phyloP scores from a whole-genome alignment of 2,888 invertebrate species.

The Laothoe populi region DNA sequence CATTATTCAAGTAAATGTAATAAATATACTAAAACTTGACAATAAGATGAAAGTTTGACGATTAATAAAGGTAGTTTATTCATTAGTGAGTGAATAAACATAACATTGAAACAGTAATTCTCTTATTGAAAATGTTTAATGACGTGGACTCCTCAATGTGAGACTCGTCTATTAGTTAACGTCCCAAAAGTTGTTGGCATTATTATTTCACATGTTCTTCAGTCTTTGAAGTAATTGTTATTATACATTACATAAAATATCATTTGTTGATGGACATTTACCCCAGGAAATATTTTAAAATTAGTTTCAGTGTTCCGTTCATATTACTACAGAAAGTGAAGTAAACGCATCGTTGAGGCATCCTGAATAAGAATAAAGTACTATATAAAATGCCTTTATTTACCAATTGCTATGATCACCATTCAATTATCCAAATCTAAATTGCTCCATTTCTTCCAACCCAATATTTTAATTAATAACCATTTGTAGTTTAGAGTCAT shows the following conservation, averaged over 20 bases:
- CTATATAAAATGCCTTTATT: too few relatives aligned
- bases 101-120: too few relatives aligned
- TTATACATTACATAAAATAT: background rate
- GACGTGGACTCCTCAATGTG: too few relatives aligned
- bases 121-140: too few relatives aligned
- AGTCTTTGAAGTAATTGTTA: slow-evolving; percentile 7
- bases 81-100: background rate
- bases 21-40: slow-evolving; percentile 3
- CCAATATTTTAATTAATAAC: too few relatives aligned
- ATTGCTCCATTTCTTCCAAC: too few relatives aligned
- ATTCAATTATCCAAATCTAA: too few relatives aligned
- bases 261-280: slow-evolving; percentile 5
- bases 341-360: too few relatives aligned
- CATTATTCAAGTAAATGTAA: background rate
- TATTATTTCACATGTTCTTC: slow-evolving; percentile 1
- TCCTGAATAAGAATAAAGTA: too few relatives aligned
- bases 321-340: background rate
- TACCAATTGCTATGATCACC: too few relatives aligned
- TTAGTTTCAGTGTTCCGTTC: background rate
- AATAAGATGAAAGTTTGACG: background rate
- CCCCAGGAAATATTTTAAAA: background rate
- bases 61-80: background rate
- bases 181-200: background rate
- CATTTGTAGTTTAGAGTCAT: too few relatives aligned
- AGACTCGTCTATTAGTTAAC: too few relatives aligned